These are phyloP conservation scores for Puma concolor DNA, from an alignment of 2,113 vertebrate species.

Conservation along the genomic window DNA sequence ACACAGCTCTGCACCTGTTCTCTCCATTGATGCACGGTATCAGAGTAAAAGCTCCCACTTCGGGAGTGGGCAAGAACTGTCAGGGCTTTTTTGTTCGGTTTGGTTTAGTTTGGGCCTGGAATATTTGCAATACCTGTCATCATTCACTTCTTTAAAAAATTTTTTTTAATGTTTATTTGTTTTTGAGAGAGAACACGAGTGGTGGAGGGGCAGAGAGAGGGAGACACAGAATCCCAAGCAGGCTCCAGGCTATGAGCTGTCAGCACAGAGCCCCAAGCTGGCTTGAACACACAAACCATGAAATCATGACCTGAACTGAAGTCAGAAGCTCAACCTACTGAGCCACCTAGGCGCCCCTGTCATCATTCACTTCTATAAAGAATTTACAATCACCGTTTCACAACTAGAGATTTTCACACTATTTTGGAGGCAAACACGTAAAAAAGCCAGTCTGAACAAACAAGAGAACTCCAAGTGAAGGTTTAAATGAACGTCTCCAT, in stretches of 20 bases:
- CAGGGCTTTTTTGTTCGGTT: neutral
- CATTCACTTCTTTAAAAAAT: neutral
- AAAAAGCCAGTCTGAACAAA: neutral
- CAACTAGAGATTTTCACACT: neutral
- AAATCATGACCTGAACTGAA: no score
- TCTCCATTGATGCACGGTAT: neutral
- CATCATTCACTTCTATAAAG: neutral
- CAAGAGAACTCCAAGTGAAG: no score
- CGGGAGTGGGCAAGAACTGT: neutral
- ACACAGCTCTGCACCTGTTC: neutral
- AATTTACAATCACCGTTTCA: neutral
- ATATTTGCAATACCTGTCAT: neutral
- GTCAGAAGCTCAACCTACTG: no score
- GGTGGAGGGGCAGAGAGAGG: no score
- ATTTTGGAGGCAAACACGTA: fast-evolving
- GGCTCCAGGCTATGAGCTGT: no score
- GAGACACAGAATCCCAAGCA: no score
- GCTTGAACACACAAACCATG: no score
- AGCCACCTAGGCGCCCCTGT: neutral
- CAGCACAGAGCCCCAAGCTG: no score
- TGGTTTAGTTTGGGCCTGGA: neutral
- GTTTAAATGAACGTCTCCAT: neutral
- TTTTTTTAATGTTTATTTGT: no score
- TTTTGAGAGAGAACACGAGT: no score
- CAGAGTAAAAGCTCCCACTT: neutral